These are phyloP conservation scores for Macroramphosus scolopax DNA, from an alignment of 2,797 vertebrate genomes.

Conservation along the genomic window DNA sequence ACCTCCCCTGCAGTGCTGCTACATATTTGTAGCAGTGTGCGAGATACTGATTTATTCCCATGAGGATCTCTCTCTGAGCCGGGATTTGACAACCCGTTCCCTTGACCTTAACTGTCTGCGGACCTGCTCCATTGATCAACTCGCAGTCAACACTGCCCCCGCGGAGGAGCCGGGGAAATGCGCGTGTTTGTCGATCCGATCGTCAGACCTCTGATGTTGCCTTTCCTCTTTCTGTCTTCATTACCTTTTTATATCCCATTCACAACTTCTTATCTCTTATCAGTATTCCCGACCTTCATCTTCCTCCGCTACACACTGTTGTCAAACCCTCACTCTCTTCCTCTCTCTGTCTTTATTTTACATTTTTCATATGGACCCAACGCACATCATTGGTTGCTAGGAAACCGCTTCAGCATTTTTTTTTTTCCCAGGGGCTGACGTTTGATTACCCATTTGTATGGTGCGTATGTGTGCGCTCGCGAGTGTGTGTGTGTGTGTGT, in stretches of 20 bases:
- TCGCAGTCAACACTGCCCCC: constrained; percentile 72
- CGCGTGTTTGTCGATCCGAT: constrained; percentile 47
- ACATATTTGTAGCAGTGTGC: constrained; percentile 57
- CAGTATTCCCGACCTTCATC: too few species aligned
- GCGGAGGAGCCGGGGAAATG: constrained; percentile 55
- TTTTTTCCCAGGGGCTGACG: constrained; percentile 71
- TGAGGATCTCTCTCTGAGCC: constrained; percentile 51
- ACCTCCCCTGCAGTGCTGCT: constrained; percentile 36
- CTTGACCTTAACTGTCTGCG: constrained; percentile 58
- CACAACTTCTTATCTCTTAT: constrained; percentile 57
- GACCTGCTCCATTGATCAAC: constrained; percentile 43
- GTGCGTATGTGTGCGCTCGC: constrained; percentile 26
- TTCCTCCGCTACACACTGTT: constrained; percentile 58
- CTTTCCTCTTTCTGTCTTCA: constrained; percentile 55
- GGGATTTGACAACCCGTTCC: constrained; percentile 52
- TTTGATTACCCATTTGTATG: constrained; percentile 89
- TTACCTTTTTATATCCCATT: constrained; percentile 66
- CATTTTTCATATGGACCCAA: constrained; percentile 65
- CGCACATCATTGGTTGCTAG: constrained; percentile 79
- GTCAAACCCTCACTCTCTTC: constrained; percentile 61
- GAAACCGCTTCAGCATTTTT: constrained; percentile 78
- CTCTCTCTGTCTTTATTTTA: constrained; percentile 61
- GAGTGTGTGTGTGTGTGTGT: constrained; percentile 27
- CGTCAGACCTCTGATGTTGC: constrained; percentile 47
- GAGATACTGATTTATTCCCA: constrained; percentile 59